Conservation (phyloP, 1,140 invertebrate genomes). For the Drosophila rufa region DNA sequence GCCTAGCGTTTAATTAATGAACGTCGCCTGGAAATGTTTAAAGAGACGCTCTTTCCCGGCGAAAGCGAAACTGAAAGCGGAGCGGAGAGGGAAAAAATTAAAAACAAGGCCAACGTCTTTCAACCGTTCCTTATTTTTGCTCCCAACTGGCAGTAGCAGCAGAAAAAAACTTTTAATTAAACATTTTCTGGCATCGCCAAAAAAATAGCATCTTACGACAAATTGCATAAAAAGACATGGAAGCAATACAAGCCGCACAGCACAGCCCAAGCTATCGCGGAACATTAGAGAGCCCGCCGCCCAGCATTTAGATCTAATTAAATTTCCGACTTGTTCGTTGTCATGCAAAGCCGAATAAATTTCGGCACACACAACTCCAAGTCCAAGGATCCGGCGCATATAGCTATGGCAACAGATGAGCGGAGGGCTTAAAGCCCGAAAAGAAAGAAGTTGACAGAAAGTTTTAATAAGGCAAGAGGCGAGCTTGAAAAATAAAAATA, state of each 20-base stretch:
- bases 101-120: constrained; percentile 43
- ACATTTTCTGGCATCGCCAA: constrained; percentile 71
- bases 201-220: constrained; percentile 62
- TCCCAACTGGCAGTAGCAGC: constrained; percentile 26
- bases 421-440: constrained; percentile 66
- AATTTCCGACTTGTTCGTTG: constrained; percentile 72
- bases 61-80: constrained; percentile 27
- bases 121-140: constrained; percentile 31
- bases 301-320: constrained; percentile 81
- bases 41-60: constrained; percentile 9
- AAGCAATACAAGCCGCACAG: constrained; percentile 27
- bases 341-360: constrained; percentile 74
- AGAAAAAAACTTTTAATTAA: constrained; percentile 78
- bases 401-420: constrained; percentile 69
- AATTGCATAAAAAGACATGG: constrained; percentile 56
- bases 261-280: constrained; percentile 22
- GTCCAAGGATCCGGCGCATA: constrained; percentile 7
- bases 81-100: constrained; percentile 2
- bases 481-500: constrained; percentile 45
- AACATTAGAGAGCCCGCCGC: constrained; percentile 67
- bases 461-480: constrained; percentile 72
- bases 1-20: constrained; percentile 50
- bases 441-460: constrained; percentile 77
- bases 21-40: constrained; percentile 31
- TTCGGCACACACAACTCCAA: constrained; percentile 34